Evolutionary conservation across 2,888 invertebrate species (phyloP).

Genomic region (Drosophila atripex): DNA sequence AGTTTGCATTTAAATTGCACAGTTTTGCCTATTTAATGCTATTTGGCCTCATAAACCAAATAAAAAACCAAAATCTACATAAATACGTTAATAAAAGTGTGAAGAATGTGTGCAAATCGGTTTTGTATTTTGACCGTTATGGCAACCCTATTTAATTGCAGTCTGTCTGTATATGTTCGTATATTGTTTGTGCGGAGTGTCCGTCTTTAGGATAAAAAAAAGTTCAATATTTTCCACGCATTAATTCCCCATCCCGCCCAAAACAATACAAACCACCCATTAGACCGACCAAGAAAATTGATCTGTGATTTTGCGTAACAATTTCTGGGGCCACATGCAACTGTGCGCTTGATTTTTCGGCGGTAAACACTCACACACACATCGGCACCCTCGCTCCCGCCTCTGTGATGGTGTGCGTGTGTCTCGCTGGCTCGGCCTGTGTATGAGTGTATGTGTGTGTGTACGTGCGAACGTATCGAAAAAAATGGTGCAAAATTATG

Average conservation of each 20-base stretch:
- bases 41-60: neutral
- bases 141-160: slow-evolving; percentile 78
- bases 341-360: slow-evolving; percentile 79
- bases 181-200: slow-evolving; percentile 79
- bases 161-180: slow-evolving; percentile 76
- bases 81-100: neutral
- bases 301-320: slow-evolving; percentile 68
- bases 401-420: slow-evolving; percentile 40
- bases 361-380: slow-evolving; percentile 78
- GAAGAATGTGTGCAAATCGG: neutral
- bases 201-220: slow-evolving; percentile 56
- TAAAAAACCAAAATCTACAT: neutral
- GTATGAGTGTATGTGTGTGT: slow-evolving; percentile 56
- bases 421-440: slow-evolving; percentile 58
- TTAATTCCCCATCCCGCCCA: slow-evolving; percentile 12
- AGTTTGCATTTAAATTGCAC: slow-evolving; percentile 1
- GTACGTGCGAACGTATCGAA: slow-evolving; percentile 80
- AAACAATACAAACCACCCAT: slow-evolving; percentile 22
- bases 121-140: slow-evolving; percentile 35
- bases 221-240: slow-evolving; percentile 23
- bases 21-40: neutral
- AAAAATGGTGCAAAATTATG: slow-evolving; percentile 82
- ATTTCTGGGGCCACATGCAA: slow-evolving; percentile 69
- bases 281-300: slow-evolving; percentile 5
- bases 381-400: slow-evolving; percentile 61